Evolutionary conservation across 2,888 invertebrate genomes (phyloP).

Genomic region (Mimas tiliae): DNA sequence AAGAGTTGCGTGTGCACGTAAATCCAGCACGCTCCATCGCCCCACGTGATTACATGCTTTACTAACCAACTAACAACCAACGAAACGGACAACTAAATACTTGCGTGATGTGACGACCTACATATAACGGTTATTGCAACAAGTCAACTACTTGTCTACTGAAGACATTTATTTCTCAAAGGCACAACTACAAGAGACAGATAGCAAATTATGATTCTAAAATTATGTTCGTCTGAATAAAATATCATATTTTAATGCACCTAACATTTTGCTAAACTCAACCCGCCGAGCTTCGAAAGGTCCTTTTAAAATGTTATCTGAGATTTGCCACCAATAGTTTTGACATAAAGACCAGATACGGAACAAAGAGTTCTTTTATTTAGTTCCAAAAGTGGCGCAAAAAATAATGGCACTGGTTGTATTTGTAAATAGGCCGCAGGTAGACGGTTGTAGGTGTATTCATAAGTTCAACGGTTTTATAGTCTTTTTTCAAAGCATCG

Average conservation of each 20-base stretch:
- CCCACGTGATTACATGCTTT: conserved; percentile 71
- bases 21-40: conserved; percentile 65
- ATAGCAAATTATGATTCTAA: conserved; percentile 8
- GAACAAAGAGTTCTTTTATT: conserved; percentile 71
- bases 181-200: background rate
- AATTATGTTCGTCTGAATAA: conserved; percentile 11
- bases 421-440: conserved; percentile 81
- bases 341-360: conserved; percentile 60
- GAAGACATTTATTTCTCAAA: conserved; percentile 20
- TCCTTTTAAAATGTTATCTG: conserved; percentile 43
- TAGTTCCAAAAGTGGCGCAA: conserved; percentile 60
- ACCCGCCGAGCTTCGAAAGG: conserved; percentile 32
- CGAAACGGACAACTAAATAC: conserved; percentile 50
- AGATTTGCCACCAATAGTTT: conserved; percentile 44
- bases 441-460: conserved; percentile 82
- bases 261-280: conserved; percentile 15
- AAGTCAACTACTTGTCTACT: conserved; percentile 17
- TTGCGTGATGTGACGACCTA: conserved; percentile 24
- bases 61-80: conserved; percentile 69
- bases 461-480: conserved; percentile 59
- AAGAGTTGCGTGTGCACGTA: conserved; percentile 59
- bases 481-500: conserved; percentile 47
- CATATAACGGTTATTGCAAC: conserved; percentile 31
- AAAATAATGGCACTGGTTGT: conserved; percentile 71
- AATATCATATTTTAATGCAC: conserved; percentile 23